These are phyloP conservation scores for Australoheros facetus DNA, from an alignment of 2,797 vertebrate genomes.

Conservation along the genomic window DNA sequence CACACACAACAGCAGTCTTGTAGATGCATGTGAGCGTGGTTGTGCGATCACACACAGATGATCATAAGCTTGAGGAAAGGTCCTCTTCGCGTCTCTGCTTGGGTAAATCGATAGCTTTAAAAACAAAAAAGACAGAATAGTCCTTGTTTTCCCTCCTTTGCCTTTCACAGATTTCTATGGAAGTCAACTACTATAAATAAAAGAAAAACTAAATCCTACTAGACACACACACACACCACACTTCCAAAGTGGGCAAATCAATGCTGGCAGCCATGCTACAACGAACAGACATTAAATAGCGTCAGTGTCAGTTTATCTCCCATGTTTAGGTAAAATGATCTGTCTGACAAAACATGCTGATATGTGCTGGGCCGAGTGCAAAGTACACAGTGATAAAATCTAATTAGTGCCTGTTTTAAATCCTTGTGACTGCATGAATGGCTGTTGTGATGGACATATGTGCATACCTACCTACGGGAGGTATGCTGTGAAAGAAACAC, in stretches of 20 bases:
- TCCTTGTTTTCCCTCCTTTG: conserved; percentile 19
- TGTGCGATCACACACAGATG: conserved; percentile 21
- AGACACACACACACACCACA: conserved; percentile 30
- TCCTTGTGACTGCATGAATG: conserved; percentile 25
- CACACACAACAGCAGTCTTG: conserved; percentile 27
- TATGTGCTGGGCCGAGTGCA: conserved; percentile 22
- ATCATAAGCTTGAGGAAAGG: conserved; percentile 46
- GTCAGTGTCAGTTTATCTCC: conserved; percentile 42
- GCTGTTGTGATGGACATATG: conserved; percentile 45
- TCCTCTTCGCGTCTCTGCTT: conserved; percentile 37
- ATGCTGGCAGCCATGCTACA: conserved; percentile 50
- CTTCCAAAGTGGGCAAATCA: conserved; percentile 47
- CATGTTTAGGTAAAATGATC: conserved; percentile 42
- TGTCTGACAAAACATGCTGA: conserved; percentile 37
- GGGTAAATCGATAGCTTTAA: conserved; percentile 59
- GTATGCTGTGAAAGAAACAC: conserved; percentile 30
- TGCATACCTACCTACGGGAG: conserved; percentile 46
- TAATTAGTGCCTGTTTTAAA: conserved; percentile 57
- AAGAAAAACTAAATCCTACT: conserved; percentile 38
- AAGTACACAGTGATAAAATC: conserved; percentile 38
- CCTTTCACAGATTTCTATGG: conserved; percentile 46
- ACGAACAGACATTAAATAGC: conserved; percentile 46
- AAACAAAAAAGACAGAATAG: conserved; percentile 29
- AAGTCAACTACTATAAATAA: conserved; percentile 58
- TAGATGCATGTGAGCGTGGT: neutral